phyloP scores from a whole-genome alignment of 2,797 vertebrate species.

The Tragopan temminckii region DNA sequence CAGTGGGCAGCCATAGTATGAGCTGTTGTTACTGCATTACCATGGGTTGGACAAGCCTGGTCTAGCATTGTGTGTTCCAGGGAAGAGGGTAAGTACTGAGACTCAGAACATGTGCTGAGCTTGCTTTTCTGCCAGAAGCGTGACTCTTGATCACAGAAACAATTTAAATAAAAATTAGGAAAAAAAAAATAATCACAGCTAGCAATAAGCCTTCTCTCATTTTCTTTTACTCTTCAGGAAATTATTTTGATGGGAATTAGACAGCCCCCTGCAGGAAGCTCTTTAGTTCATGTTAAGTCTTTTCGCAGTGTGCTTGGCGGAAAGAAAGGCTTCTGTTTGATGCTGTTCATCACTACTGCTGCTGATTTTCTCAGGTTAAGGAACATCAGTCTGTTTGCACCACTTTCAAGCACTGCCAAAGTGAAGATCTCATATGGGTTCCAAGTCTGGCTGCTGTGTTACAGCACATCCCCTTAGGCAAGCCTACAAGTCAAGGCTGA shows the following conservation, averaged over 20 bases:
- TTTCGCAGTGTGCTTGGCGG: conserved; percentile 64
- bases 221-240: conserved; percentile 64
- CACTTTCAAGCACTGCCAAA: conserved; percentile 19
- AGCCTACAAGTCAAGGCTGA: not conserved
- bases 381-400: conserved; percentile 32
- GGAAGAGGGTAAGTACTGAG: not conserved
- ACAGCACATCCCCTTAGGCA: conserved; percentile 25
- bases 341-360: conserved; percentile 67
- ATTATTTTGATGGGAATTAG: conserved; percentile 81
- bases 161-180: not conserved
- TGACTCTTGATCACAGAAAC: not conserved
- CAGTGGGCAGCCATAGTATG: not conserved
- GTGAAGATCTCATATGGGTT: conserved; percentile 10
- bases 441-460: conserved; percentile 8
- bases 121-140: conserved; percentile 48
- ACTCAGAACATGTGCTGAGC: conserved; percentile 30
- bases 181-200: not conserved
- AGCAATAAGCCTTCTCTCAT: conserved; percentile 67
- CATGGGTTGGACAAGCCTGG: not conserved
- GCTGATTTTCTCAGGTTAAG: conserved; percentile 73
- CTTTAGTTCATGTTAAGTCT: conserved; percentile 73
- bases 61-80: not conserved
- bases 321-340: conserved; percentile 73
- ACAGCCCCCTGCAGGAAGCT: conserved; percentile 80
- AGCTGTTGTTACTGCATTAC: not conserved